Base-by-base conservation (phyloP, 2,888 invertebrate genomes). In the Cyrtodaria siliqua region DNA sequence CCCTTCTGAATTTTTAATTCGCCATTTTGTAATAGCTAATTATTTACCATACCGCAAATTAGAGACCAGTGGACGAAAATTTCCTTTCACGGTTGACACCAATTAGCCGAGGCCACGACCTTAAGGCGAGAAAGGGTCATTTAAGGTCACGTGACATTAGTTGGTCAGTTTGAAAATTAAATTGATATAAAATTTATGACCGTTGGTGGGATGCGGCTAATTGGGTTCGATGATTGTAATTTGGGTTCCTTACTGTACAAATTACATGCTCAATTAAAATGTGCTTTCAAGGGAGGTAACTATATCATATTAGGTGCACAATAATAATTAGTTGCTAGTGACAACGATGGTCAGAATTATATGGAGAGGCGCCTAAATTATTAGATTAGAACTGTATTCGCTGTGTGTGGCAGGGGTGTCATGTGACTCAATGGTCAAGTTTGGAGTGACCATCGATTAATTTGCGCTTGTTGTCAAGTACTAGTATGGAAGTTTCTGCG, bases 41-140 rank as follows among this genome's bases (percentile, higher is more conserved):
- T 68, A 60, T 60, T 60, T 68, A 53, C 29, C 33, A 53, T 20
- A 14, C 44, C 20, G 3, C n/a, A 70, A 70, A 70, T 70, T 63
- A 70, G 56, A 70, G 63, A 55, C 57, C 38, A 18, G 20, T 29
- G 33, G n/a, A 18, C 33, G 61, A 40, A 53, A 59, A 24, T 63
- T 38, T 57, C 78, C 50, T 49, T 63, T 61, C 61, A 33, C 14
- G 40, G 33, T 20, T 80, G 76, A 74, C 76, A 76, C 74, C 82
- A 82, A 85, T 83, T 85, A 83, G 78, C 74, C 64, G 49, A 63
- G 64, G 76, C 68, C 61, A 52, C 71, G 75, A 79, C 79, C 77
- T 66, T 72, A 53, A 56, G 27, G 40, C 52, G 61, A 57, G 50
- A 24, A 66, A 71, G 79, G 82, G 83, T 83, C 85, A 81, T 29